Percentiles rank a stretch among this genome's conserved stretches.
Conservation (phyloP, 2,113 vertebrate species). For the Opisthocomus hoazin region DNA sequence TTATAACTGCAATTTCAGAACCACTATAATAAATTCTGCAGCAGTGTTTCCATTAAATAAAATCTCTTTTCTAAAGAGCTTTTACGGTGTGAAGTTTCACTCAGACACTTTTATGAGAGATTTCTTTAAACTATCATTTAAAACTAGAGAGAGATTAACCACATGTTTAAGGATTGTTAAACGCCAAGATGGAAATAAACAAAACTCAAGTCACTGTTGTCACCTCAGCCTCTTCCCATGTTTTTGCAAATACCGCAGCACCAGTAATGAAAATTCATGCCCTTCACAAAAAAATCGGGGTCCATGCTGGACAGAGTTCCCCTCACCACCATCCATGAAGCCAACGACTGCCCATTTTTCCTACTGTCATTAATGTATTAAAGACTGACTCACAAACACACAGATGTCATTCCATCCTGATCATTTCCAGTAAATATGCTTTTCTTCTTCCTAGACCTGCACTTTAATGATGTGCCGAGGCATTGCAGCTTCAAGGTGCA, state of each 20-base stretch:
- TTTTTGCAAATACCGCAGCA: neutral
- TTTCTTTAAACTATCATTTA: conserved; percentile 29
- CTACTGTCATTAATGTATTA: neutral
- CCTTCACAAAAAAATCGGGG: neutral
- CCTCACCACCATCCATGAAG: neutral
- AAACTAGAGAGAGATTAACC: conserved; percentile 23
- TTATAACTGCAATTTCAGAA: conserved; percentile 47
- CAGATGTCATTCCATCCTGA: neutral
- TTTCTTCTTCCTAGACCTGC: neutral
- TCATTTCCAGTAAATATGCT: neutral
- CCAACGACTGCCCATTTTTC: neutral
- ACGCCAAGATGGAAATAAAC: neutral
- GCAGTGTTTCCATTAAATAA: conserved; percentile 39
- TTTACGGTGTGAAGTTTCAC: neutral
- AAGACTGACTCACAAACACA: neutral
- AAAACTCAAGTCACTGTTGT: neutral
- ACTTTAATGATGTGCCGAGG: conserved; percentile 24
- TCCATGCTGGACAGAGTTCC: neutral
- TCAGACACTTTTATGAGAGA: conserved; percentile 26
- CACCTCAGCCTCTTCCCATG: neutral
- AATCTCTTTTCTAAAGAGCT: conserved; percentile 29
- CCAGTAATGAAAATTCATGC: neutral
- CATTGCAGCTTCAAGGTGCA: conserved; percentile 18
- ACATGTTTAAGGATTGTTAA: conserved; percentile 36
- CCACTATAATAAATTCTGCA: conserved; percentile 10